These are phyloP conservation scores for Proterorhinus semilunaris DNA, from an alignment of 2,113 vertebrate genomes.

Conservation along the genomic window DNA sequence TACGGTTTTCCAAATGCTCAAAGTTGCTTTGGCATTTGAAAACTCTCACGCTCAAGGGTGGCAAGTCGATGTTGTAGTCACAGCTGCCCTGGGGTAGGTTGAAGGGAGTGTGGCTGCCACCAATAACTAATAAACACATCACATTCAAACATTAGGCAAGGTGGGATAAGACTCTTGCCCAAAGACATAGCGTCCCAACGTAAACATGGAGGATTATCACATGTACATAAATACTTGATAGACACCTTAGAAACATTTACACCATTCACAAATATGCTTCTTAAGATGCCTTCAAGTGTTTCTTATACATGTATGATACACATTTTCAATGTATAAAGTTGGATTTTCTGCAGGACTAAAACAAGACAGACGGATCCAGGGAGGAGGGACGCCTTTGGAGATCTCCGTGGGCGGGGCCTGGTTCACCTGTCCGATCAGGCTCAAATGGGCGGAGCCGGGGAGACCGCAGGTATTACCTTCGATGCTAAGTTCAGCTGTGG, in stretches of 20 bases:
- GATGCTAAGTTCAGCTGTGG: conserved; percentile 88
- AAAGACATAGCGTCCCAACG: background rate
- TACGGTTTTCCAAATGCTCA: too few relatives aligned
- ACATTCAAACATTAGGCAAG: too few relatives aligned
- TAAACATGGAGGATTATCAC: conserved; percentile 1
- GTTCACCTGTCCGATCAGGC: background rate
- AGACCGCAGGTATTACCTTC: conserved; percentile 81
- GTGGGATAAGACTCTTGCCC: too few relatives aligned
- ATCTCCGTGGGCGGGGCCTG: background rate
- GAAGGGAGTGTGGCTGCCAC: too few relatives aligned
- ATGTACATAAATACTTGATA: conserved; percentile 10
- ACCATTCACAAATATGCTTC: background rate
- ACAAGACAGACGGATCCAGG: conserved; percentile 9
- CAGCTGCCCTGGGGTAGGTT: too few relatives aligned
- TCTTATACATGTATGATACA: background rate
- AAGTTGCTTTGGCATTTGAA: too few relatives aligned
- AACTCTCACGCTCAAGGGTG: too few relatives aligned
- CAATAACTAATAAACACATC: too few relatives aligned
- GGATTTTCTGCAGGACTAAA: conserved; percentile 12
- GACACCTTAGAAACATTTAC: conserved; percentile 18
- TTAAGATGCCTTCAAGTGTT: background rate
- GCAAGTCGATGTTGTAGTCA: too few relatives aligned
- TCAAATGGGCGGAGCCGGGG: background rate
- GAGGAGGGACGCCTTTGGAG: background rate
- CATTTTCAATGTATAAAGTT: background rate